Base-by-base conservation (phyloP, 2,113 vertebrate species). In the Corythornis vintsioides region DNA sequence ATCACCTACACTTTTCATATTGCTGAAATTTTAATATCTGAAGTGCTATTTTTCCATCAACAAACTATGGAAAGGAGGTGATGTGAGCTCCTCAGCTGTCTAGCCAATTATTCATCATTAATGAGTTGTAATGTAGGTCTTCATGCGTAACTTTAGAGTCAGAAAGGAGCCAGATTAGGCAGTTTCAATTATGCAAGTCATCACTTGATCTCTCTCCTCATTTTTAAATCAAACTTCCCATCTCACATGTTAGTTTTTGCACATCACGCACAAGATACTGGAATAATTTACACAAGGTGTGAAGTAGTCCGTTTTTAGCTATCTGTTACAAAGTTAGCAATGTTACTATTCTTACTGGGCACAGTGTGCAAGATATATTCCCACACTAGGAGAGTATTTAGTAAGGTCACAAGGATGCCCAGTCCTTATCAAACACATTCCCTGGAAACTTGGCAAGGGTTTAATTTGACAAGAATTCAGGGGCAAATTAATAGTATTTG, bases 381-480 rank as follows among this genome's bases (percentile, higher is more conserved):
- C 96, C 97, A 97, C 96, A 93, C 95, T 64, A 96, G 95, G 55
- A 66, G 84, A 90, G 79, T 82, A 82, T 95, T 95, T 94, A 95
- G 97, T 96, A 96, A 88, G 97, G 97, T 97, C 97, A 97, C 95
- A 93, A 96, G 97, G 94, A 97, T 94, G 89, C 86, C 94, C 81
- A 59, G 83, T 83, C 79, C 96, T 98, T 98, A 98, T 98, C 97
- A 91, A 96, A 97, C 97, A 97, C 97, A 75, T 98, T 98, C 97
- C 75, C 95, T 98, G 98, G 98, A 98, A 98, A 98, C 97, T 98
- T 98, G 97, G 97, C 98, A 96, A 85, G 60, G 78, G 33, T 33
- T 93, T 90, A 42, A 2, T 90, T 88, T 87, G 86, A 75, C 88
- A 86, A 79, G 92, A 93, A 89, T 88, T 94, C 83, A 42, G 72